A percentile compares a stretch with the other conserved stretches of the same genome.
phyloP scores from a whole-genome alignment of 2,113 vertebrate species.

The Hymenochirus boettgeri region DNA sequence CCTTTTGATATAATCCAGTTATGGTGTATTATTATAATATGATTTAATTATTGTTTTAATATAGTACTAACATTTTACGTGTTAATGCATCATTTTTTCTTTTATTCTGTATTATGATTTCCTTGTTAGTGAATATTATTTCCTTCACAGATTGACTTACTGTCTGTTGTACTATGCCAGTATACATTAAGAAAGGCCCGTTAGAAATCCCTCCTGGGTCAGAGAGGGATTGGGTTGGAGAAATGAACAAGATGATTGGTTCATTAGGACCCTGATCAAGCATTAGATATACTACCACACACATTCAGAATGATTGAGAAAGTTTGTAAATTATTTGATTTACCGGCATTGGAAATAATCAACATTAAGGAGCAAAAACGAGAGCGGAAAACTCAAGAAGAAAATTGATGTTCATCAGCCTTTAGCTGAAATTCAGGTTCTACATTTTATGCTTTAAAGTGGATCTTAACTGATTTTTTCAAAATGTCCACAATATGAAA shows the following conservation, averaged over 20 bases:
- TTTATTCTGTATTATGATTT: no score
- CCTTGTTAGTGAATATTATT: no score
- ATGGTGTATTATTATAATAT: no score
- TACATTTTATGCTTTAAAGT: no score
- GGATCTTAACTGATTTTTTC: no score
- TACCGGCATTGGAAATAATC: slow-evolving; percentile 60
- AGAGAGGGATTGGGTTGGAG: slow-evolving; percentile 55
- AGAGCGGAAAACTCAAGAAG: slow-evolving; percentile 42
- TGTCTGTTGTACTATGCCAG: slow-evolving; percentile 50
- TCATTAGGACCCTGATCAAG: slow-evolving; percentile 50
- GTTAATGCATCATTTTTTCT: no score
- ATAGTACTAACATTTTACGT: no score
- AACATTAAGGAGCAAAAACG: slow-evolving; percentile 43
- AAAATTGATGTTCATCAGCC: slow-evolving; percentile 46
- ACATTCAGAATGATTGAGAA: slow-evolving; percentile 64
- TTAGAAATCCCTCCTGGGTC: slow-evolving; percentile 54
- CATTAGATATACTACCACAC: slow-evolving; percentile 57
- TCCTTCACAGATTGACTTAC: no score
- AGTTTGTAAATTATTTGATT: slow-evolving; percentile 56
- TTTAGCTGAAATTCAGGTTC: slow-evolving; percentile 60
- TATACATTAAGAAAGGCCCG: slow-evolving; percentile 28
- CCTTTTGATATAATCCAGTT: no score
- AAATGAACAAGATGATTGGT: slow-evolving; percentile 52
- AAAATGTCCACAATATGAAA: no score
- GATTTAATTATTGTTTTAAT: no score